These are phyloP conservation scores for Corythornis madagascariensis DNA, from an alignment of 2,113 vertebrate species.

Conservation along the genomic window DNA sequence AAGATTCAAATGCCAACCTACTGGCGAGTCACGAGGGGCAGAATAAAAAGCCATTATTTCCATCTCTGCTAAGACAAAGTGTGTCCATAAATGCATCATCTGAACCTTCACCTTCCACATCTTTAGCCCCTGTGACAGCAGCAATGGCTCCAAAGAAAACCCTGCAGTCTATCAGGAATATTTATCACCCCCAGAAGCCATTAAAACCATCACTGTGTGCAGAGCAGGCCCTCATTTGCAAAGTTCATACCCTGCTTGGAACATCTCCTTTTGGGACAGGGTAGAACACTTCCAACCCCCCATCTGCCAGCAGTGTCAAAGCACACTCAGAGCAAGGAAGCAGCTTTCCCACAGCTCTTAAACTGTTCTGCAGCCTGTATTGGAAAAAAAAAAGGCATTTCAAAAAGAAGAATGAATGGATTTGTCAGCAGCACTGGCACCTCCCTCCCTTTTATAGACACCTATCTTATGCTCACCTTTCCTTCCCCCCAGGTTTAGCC, in stretches of 20 bases:
- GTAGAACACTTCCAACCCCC: background rate
- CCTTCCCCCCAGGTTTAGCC: background rate
- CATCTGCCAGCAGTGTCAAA: background rate
- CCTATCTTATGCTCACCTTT: background rate
- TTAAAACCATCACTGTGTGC: background rate
- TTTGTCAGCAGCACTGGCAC: fast-evolving
- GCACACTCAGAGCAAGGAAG: background rate
- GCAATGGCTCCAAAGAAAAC: background rate
- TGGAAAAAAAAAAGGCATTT: background rate
- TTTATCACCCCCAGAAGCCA: background rate
- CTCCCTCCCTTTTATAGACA: background rate
- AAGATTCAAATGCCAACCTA: conserved; percentile 25
- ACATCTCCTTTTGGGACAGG: background rate
- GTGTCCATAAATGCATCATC: background rate
- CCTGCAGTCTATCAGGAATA: background rate
- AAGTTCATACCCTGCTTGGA: background rate
- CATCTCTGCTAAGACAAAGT: background rate
- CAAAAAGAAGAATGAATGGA: background rate
- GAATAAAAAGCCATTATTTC: conserved; percentile 10
- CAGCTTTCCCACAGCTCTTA: background rate
- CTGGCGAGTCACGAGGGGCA: background rate
- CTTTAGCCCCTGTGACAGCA: background rate
- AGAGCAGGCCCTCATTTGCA: background rate
- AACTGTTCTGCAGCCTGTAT: background rate
- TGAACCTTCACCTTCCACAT: background rate